Evolutionary conservation across 2,797 vertebrate genomes (phyloP), one percentile per base, ranked within the genome.

Genomic region (Pterois miles): DNA sequence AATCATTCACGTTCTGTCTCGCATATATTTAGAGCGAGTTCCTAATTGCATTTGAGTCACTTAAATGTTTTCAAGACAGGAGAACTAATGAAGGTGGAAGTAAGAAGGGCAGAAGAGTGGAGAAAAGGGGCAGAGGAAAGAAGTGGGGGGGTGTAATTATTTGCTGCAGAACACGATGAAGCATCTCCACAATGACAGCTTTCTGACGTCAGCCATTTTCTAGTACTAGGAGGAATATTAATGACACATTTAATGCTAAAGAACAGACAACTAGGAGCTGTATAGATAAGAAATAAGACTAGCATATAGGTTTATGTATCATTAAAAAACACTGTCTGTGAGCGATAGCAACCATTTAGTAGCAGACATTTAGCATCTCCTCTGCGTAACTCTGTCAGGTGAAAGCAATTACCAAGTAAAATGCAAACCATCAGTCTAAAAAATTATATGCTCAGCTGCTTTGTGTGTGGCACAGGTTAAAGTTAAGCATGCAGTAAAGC

Each of bases 151-250:
- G 52, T 78, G 65, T 78, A 85, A 88, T 85, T 85, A 85, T 76
- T 69, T 80, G 48, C 71, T 43, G 58, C 64, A 76, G 20, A 71
- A 52, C 40, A 38, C 53, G 63, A 81, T 40, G 60, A 81, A 77
- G 76, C 70, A 43, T 81, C 53, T 68, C 40, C 3, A 29, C 62
- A 52, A 9, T 78, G 84, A 81, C 78, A 71, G 67, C 38, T 77
- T 25, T 72, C 62, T 80, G 67, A 78, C 34, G 25, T 74, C 67
- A 65, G 67, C 75, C 60, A n/a, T 78, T 82, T 83, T 65, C 27
- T 58, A 8, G 22, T 6, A 22, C 27, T 33, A 72, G 31, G 33
- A 71, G 75, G 83, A 88, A 83, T 86, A 83, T 86, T 84, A 84
- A 82, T 84, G 74, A 76, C 40, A 76, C 23, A 68, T 40, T 71